Evolutionary conservation across 2,797 vertebrate species (phyloP).

Genomic region (Amphiprion clarkii): DNA sequence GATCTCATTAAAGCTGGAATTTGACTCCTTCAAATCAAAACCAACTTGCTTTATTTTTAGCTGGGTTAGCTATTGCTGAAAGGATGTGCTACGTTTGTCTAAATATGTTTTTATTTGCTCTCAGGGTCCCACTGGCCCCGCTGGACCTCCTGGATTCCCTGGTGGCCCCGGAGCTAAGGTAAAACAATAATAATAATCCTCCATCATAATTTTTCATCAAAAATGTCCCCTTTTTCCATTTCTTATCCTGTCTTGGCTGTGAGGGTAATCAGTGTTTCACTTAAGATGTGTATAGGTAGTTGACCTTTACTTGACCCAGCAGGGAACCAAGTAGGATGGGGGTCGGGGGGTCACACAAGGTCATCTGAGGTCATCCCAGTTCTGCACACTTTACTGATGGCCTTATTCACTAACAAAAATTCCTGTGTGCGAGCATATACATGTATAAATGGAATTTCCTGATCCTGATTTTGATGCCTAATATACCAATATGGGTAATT

Average conservation of each 20-base stretch:
- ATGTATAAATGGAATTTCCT: too few relatives aligned
- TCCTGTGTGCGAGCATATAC: too few relatives aligned
- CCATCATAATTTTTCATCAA: background rate
- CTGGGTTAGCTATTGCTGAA: background rate
- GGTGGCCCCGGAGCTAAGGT: constrained; percentile 97
- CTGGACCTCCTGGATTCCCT: constrained; percentile 96
- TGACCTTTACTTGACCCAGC: constrained; percentile 2
- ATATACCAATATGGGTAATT: background rate
- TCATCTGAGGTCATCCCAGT: background rate
- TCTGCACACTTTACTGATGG: background rate
- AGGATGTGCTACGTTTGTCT: background rate
- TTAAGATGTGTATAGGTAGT: background rate
- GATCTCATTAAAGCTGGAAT: too few relatives aligned
- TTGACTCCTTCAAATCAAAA: too few relatives aligned
- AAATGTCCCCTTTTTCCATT: background rate
- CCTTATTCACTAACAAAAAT: too few relatives aligned
- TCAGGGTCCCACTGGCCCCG: constrained; percentile 95
- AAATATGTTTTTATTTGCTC: constrained; percentile 28
- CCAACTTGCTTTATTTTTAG: too few relatives aligned
- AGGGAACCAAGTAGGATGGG: background rate
- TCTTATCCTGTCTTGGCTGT: background rate
- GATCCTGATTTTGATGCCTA: too few relatives aligned
- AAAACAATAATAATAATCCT: constrained; percentile 9
- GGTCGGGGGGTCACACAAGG: background rate
- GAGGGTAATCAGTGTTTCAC: background rate